Base-by-base conservation (phyloP, 2,888 invertebrate species). In the Ornithoptera alexandrae region DNA sequence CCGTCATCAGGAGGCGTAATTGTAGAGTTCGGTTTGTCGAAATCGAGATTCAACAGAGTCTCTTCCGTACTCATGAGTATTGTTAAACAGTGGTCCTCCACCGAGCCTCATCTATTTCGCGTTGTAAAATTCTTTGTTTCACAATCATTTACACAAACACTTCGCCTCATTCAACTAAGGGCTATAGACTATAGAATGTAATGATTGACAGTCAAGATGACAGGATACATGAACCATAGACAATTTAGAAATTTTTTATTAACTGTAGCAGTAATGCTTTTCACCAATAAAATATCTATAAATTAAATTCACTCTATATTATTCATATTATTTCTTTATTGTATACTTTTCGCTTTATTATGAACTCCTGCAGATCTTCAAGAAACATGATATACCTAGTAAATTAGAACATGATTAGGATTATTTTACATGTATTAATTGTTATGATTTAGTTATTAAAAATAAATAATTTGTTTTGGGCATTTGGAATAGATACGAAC, bases 61-160 rank as follows among this genome's bases (percentile, higher is more conserved):
- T 94, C 94, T 89, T 93, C 92, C 89, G 93, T 92, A 93, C 93
- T 93, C 93, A 93, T 94, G 88, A 93, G 93, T 90, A 89, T 87
- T 88, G 89, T 84, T 89, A 86, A 85, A 84, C 83, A 84, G 80
- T 77, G 79, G 81, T 82, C 83, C 88, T 86, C 84, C 87, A 85
- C 87, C 79, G 92, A 91, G 85, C 92, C 89, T 88, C 93, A 93
- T 93, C 90, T 92, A 93, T 89, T 90, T 84, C 85, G 85, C 82
- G 84, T 84, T 87, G 72, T 75, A 82, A 84, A 84, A 86, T 86
- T 89, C 92, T 91, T 92, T 92, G 91, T 92, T 90, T 87, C 88
- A 87, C 87, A 89, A 87, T 86, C 92, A 92, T 92, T 90, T 87
- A 88, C 88, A 91, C 87, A 89, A 89, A 90, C 88, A 90, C 87